Conservation (phyloP, 2,797 vertebrate species). For the Sebastes cheni region DNA sequence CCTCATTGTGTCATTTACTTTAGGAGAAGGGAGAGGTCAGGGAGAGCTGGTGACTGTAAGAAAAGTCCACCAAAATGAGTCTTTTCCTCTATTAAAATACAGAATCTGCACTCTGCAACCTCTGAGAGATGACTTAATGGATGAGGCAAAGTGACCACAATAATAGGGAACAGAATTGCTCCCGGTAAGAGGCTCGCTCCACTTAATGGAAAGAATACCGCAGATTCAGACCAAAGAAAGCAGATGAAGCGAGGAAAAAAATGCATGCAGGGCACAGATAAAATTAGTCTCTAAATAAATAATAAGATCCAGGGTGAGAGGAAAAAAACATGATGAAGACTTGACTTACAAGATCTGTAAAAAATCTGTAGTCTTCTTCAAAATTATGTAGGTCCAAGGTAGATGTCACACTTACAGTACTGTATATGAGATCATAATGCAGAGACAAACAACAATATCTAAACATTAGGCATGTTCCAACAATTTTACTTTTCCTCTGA, state of each 20-base stretch:
- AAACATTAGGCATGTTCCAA: background rate
- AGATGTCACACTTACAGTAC: background rate
- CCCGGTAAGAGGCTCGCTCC: background rate
- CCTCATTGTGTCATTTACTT: background rate
- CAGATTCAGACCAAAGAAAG: slow-evolving; percentile 9
- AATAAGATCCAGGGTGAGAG: background rate
- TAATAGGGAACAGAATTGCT: slow-evolving; percentile 15
- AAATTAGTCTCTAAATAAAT: background rate
- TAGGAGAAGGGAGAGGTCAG: background rate
- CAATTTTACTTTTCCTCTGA: background rate
- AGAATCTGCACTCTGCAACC: background rate
- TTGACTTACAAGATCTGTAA: background rate
- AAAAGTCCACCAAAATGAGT: background rate
- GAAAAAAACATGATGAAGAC: background rate
- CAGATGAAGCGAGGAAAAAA: background rate
- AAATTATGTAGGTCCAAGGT: background rate
- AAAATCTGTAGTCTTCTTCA: background rate
- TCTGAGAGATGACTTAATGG: slow-evolving; percentile 40
- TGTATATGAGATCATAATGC: background rate
- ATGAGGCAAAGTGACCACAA: slow-evolving; percentile 31
- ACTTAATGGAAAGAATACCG: slow-evolving; percentile 7
- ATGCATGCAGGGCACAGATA: background rate
- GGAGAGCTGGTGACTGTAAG: background rate
- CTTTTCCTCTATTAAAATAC: background rate
- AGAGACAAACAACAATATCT: background rate